These are phyloP conservation scores for Microchrysa polita DNA, from an alignment of 2,888 invertebrate species.

Conservation along the genomic window DNA sequence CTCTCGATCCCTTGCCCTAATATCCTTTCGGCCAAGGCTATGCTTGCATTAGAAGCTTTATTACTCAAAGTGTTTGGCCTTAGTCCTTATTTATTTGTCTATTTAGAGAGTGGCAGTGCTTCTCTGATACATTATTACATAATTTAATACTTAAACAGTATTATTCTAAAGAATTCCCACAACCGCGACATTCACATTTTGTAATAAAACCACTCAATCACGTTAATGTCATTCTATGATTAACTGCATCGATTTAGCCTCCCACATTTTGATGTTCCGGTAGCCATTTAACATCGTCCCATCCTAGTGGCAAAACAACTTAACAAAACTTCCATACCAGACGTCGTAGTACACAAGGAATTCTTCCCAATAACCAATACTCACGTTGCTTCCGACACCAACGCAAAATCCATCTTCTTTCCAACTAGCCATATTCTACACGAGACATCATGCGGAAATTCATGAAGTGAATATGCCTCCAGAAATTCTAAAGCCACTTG, in stretches of 20 bases:
- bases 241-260: constrained; percentile 10
- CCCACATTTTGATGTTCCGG: constrained; percentile 35
- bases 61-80: too few species aligned
- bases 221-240: background rate
- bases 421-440: background rate
- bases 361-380: background rate
- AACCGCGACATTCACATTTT: too few species aligned
- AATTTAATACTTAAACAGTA: too few species aligned
- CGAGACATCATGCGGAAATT: constrained; percentile 32
- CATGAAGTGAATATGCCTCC: constrained; percentile 40
- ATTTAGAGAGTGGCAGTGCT: too few species aligned
- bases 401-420: constrained; percentile 19
- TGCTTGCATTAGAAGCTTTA: too few species aligned
- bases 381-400: constrained; percentile 45
- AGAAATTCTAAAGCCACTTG: constrained; percentile 14
- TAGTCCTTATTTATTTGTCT: too few species aligned
- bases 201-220: background rate
- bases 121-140: too few species aligned
- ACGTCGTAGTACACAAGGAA: background rate
- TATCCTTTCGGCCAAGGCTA: too few species aligned
- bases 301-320: background rate
- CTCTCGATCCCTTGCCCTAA: too few species aligned
- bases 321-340: too few species aligned
- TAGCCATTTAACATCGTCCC: constrained; percentile 8
- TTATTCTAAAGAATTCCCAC: too few species aligned